A percentile compares a stretch with the other conserved stretches of the same genome.
Conservation (phyloP, 2,113 vertebrate genomes). For the Odocoileus virginianus region DNA sequence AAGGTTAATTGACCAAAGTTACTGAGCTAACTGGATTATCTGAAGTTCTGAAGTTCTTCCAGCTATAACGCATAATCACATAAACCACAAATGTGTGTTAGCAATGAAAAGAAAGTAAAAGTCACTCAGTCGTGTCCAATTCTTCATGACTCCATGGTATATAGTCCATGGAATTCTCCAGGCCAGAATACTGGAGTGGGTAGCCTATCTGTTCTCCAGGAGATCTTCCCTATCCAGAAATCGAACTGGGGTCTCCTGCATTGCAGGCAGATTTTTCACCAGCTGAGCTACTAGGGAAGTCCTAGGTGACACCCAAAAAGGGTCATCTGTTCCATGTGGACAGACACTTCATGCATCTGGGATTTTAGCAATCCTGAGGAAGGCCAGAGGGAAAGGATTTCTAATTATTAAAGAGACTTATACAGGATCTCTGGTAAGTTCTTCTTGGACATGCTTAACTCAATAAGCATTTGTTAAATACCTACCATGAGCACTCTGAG, state of each 20-base stretch:
- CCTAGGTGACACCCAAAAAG: background rate
- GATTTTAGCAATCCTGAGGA: background rate
- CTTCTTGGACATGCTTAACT: background rate
- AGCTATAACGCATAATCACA: background rate
- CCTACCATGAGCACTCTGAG: background rate
- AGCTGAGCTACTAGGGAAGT: background rate
- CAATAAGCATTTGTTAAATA: background rate
- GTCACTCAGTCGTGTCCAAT: background rate
- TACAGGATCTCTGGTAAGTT: background rate
- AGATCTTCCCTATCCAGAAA: background rate
- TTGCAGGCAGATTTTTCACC: background rate
- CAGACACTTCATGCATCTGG: background rate
- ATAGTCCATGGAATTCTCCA: background rate
- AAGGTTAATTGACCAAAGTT: background rate
- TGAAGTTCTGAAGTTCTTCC: background rate
- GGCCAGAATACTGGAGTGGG: background rate
- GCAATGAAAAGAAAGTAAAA: background rate
- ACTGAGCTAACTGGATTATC: background rate
- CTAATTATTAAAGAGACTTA: background rate
- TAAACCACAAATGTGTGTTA: background rate
- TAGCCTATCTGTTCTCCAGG: background rate
- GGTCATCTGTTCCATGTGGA: background rate
- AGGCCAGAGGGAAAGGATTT: background rate
- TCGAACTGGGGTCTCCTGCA: background rate
- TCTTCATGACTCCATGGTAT: accelerated